Percentiles rank a stretch among this genome's conserved stretches.
Conservation (phyloP, 2,888 invertebrate species). For the Lathronympha strigana region DNA sequence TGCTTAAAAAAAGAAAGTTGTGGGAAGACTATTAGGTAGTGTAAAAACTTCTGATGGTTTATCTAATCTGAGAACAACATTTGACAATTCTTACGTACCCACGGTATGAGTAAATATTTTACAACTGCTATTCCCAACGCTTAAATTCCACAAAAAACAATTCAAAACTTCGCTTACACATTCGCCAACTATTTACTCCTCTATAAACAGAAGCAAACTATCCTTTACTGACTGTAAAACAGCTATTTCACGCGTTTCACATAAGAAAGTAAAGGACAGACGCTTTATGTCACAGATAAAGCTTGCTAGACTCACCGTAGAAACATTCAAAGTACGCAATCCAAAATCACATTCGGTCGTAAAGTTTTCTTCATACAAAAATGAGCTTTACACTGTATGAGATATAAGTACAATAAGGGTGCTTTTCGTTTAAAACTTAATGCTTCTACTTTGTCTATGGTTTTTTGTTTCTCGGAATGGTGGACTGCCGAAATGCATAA, state of each 20-base stretch:
- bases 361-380: not conserved
- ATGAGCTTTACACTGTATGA: not conserved
- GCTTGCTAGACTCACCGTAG: not conserved
- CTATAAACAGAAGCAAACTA: constrained; percentile 15
- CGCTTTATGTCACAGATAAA: constrained; percentile 19
- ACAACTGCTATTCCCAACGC: not conserved
- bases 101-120: not conserved
- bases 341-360: constrained; percentile 18
- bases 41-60: too few relatives aligned
- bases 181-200: not conserved
- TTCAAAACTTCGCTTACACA: not conserved
- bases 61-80: too few relatives aligned
- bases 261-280: constrained; percentile 8
- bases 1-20: too few relatives aligned
- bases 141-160: not conserved
- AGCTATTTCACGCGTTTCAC: constrained; percentile 14
- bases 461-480: constrained; percentile 38
- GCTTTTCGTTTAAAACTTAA: constrained; percentile 9
- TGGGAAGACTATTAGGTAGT: too few relatives aligned
- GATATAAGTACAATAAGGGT: not conserved
- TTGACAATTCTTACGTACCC: too few relatives aligned
- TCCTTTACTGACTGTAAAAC: constrained; percentile 15
- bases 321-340: constrained; percentile 2
- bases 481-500: constrained; percentile 80
- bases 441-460: constrained; percentile 34